These are phyloP conservation scores for Trissoscelio sp. DNA, from an alignment of 2,888 invertebrate species.

Conservation along the genomic window DNA sequence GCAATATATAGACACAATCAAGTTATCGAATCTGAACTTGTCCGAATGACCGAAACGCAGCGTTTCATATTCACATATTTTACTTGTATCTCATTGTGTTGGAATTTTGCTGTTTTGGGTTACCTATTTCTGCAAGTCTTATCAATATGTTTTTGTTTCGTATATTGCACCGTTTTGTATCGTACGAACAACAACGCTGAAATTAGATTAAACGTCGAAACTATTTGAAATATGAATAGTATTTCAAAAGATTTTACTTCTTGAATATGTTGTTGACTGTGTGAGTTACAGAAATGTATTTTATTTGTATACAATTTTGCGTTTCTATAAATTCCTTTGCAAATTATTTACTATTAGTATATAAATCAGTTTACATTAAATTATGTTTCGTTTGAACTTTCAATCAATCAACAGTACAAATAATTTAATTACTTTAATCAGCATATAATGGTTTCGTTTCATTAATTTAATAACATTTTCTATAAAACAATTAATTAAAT, in stretches of 20 bases:
- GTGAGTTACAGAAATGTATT: too few species aligned
- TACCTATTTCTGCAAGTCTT: slow-evolving; percentile 51
- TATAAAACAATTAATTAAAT: too few species aligned
- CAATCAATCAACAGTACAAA: too few species aligned
- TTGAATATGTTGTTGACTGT: slow-evolving; percentile 1
- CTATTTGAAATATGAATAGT: slow-evolving; percentile 49
- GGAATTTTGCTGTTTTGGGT: slow-evolving; percentile 38
- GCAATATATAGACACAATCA: slow-evolving; percentile 10
- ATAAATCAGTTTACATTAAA: too few species aligned
- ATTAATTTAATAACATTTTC: too few species aligned
- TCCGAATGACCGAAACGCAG: slow-evolving; percentile 32
- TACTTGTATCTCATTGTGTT: slow-evolving; percentile 47
- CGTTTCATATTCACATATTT: slow-evolving; percentile 38
- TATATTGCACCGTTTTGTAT: slow-evolving; percentile 28
- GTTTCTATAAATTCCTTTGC: too few species aligned
- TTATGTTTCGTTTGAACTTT: too few species aligned
- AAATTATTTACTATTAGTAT: too few species aligned
- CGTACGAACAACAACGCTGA: slow-evolving; percentile 10
- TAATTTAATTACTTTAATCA: too few species aligned
- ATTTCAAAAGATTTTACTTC: slow-evolving; percentile 11
- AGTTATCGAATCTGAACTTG: slow-evolving; percentile 28
- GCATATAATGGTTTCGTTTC: too few species aligned
- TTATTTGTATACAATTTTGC: too few species aligned
- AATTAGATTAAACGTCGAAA: slow-evolving; percentile 54
- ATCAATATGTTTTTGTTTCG: slow-evolving; percentile 52